phyloP scores from a whole-genome alignment of 2,113 vertebrate species.

The Oncorhynchus keta region DNA sequence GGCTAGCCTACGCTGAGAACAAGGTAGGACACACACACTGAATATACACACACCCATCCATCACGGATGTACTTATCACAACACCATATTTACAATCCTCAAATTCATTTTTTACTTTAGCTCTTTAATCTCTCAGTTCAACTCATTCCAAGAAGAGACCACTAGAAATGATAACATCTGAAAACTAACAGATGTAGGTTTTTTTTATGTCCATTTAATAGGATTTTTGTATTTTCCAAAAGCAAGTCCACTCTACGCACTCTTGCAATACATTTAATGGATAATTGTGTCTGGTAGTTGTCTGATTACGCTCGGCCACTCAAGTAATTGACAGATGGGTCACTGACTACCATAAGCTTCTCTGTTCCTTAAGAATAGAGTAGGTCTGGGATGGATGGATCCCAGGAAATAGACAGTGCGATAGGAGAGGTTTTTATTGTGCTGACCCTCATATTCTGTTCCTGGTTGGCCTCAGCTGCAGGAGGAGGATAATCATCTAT shows the following conservation, averaged over 20 bases:
- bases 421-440: too few species aligned
- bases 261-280: constrained; percentile 55
- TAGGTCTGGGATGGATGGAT: too few species aligned
- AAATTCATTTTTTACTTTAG: too few species aligned
- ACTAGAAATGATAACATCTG: background rate
- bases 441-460: constrained; percentile 33
- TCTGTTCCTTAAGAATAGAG: too few species aligned
- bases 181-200: too few species aligned
- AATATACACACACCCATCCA: background rate
- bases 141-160: too few species aligned
- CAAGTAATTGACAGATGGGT: constrained; percentile 67
- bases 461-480: constrained; percentile 4
- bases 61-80: background rate
- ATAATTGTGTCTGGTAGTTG: constrained; percentile 43
- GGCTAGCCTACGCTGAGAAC: constrained; percentile 98
- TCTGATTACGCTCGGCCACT: constrained; percentile 26
- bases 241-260: background rate
- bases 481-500: background rate
- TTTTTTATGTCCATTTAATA: constrained; percentile 19
- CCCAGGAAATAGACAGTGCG: too few species aligned
- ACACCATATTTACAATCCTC: background rate
- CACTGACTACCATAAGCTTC: background rate
- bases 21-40: constrained; percentile 78
- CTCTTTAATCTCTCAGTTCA: too few species aligned
- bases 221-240: too few species aligned